phyloP scores from a whole-genome alignment of 2,888 invertebrate species.

The Cataglyphis rosenhaueri region DNA sequence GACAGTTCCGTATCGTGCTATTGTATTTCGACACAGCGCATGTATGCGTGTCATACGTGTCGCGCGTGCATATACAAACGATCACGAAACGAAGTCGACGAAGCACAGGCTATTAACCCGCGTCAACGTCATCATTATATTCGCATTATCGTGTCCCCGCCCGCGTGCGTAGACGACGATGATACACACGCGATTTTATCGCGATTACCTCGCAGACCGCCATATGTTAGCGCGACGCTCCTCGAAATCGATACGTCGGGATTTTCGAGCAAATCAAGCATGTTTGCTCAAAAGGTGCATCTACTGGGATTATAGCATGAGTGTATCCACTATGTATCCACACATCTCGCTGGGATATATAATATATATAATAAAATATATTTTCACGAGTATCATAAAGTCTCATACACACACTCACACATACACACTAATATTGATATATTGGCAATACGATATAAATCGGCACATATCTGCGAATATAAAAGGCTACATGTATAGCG shows the following conservation, averaged over 20 bases:
- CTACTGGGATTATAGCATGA: background rate
- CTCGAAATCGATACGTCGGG: background rate
- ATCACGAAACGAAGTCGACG: constrained; percentile 51
- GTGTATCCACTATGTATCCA: background rate
- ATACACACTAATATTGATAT: background rate
- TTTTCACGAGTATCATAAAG: constrained; percentile 1
- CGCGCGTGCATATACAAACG: background rate
- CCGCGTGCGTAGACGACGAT: constrained; percentile 45
- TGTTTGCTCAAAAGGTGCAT: background rate
- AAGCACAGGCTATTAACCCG: constrained; percentile 63
- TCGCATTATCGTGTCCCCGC: constrained; percentile 73
- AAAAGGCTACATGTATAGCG: background rate
- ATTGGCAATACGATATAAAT: background rate
- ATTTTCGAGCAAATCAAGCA: background rate
- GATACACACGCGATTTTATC: constrained; percentile 41
- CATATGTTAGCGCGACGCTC: background rate
- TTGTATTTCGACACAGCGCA: constrained; percentile 27
- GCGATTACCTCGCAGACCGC: background rate
- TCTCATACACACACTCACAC: background rate
- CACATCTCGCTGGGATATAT: background rate
- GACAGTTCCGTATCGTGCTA: constrained; percentile 13
- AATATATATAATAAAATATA: background rate
- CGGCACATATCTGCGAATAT: background rate
- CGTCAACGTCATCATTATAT: constrained; percentile 77
- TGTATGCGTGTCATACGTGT: background rate